Conservation (phyloP, 2,888 invertebrate species). For the Petrolisthes cinctipes region DNA sequence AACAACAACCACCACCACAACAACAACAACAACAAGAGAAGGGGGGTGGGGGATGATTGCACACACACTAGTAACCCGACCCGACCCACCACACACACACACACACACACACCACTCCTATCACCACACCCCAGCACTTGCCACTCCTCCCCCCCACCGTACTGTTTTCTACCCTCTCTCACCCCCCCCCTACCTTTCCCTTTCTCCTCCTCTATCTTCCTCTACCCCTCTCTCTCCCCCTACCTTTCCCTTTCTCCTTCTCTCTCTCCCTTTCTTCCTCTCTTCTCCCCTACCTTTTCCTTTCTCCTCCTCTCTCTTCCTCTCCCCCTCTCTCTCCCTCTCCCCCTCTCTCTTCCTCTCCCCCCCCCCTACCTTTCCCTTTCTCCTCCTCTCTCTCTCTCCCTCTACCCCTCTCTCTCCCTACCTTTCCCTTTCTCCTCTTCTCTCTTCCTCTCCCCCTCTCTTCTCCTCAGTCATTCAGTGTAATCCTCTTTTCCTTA, state of each 20-base stretch:
- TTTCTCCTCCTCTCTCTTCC: slow-evolving; percentile 4
- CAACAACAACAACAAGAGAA: too few species aligned
- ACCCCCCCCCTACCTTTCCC: neutral
- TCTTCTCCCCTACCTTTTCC: neutral
- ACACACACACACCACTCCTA: neutral
- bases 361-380: slow-evolving; percentile 8
- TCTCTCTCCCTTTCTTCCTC: neutral
- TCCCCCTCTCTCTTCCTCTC: slow-evolving; percentile 19
- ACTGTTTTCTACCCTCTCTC: neutral
- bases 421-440: neutral
- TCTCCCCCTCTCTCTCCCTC: neutral
- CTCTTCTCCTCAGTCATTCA: too few species aligned
- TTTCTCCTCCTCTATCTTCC: neutral
- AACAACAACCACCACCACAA: too few species aligned
- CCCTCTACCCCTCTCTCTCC: neutral
- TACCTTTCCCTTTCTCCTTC: neutral
- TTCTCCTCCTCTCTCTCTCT: slow-evolving; percentile 2
- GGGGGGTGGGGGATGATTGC: too few species aligned
- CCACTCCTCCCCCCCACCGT: neutral
- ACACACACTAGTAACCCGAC: too few species aligned
- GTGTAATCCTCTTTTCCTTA: too few species aligned
- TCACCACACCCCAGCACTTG: neutral
- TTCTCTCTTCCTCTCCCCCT: neutral
- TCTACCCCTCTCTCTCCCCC: neutral
- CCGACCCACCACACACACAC: too few species aligned